These are phyloP conservation scores for Chrysina gloriosa DNA, from an alignment of 2,888 invertebrate species.

Conservation along the genomic window DNA sequence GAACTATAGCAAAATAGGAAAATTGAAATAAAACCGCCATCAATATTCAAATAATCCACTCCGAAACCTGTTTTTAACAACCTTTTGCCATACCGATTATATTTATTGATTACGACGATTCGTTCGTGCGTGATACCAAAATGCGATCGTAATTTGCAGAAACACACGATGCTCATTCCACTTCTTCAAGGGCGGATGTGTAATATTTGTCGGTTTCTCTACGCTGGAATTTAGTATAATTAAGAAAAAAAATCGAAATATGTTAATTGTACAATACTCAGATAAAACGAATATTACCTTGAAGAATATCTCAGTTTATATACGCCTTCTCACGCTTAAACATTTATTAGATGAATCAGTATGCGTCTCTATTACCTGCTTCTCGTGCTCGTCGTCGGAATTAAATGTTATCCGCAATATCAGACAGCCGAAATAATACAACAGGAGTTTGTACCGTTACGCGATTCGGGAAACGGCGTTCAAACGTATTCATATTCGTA, in stretches of 20 bases:
- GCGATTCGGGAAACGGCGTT: neutral
- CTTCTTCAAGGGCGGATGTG: slow-evolving; percentile 9
- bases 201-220: neutral
- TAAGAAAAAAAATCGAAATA: slow-evolving; percentile 12
- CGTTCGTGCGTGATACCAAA: neutral
- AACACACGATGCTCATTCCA: neutral
- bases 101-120: no score
- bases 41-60: no score
- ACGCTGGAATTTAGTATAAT: neutral
- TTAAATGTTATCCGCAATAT: slow-evolving; percentile 16
- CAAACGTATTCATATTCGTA: slow-evolving; percentile 25
- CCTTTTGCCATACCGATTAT: no score
- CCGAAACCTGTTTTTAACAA: no score
- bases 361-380: neutral
- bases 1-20: no score
- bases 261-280: slow-evolving; percentile 3
- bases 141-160: neutral
- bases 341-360: neutral
- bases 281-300: slow-evolving; percentile 9
- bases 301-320: slow-evolving; percentile 8
- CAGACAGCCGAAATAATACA: neutral
- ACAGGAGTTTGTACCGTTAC: slow-evolving; percentile 7
- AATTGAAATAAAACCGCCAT: no score
- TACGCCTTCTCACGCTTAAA: neutral
- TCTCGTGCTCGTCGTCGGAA: neutral